Evolutionary conservation across 1,140 invertebrate species (phyloP).

Genomic region (Frieseomelitta varia): DNA sequence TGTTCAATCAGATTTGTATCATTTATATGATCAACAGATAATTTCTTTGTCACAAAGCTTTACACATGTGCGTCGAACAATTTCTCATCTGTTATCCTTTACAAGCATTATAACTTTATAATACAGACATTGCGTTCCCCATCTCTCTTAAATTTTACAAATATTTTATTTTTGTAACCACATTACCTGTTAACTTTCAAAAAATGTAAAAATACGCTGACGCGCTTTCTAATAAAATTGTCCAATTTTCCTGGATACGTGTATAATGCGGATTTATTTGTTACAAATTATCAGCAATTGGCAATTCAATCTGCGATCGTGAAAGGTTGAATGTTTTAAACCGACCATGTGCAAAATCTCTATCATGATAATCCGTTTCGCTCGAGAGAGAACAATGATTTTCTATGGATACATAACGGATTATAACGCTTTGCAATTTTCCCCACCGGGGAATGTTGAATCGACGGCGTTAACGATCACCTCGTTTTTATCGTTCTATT

Average conservation of each 20-base stretch:
- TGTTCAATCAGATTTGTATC: not conserved
- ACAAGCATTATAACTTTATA: not conserved
- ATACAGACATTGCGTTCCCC: not conserved
- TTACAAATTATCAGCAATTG: no score
- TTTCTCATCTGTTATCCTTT: not conserved
- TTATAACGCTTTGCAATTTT: constrained; percentile 17
- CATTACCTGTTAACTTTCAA: not conserved
- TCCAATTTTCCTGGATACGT: not conserved
- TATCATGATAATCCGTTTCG: constrained; percentile 10
- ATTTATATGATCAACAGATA: not conserved
- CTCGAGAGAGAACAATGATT: constrained; percentile 1
- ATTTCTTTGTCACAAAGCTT: no score
- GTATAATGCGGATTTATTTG: no score
- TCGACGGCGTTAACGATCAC: constrained; percentile 24
- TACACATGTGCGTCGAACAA: no score
- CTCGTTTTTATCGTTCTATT: not conserved
- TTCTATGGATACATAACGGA: not conserved
- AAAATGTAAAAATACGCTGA: not conserved
- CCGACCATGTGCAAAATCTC: not conserved
- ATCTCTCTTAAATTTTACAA: not conserved
- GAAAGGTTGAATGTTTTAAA: not conserved
- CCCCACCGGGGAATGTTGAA: constrained; percentile 5
- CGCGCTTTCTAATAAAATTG: not conserved
- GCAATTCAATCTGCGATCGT: not conserved
- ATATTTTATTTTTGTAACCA: not conserved